phyloP scores from a whole-genome alignment of 1,140 invertebrate species.

The Drosophila guanche region DNA sequence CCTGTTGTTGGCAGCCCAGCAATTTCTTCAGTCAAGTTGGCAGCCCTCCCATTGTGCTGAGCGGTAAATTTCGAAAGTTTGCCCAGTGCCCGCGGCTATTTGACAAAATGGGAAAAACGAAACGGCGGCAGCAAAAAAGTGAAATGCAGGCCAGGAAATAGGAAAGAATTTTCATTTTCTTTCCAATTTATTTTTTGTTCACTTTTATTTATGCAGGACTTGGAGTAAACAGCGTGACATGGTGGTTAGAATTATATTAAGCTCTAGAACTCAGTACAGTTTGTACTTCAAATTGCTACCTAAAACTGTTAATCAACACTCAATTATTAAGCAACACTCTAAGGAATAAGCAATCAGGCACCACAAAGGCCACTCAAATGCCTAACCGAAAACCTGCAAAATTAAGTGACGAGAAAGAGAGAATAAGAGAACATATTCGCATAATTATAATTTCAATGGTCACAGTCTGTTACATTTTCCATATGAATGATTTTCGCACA shows the following conservation, averaged over 20 bases:
- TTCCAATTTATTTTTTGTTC: not conserved
- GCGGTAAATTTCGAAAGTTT: slow-evolving; percentile 81
- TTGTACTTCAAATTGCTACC: too few relatives aligned
- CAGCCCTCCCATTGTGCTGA: slow-evolving; percentile 61
- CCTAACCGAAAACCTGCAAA: slow-evolving; percentile 11
- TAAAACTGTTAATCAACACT: too few relatives aligned
- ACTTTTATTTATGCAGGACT: slow-evolving; percentile 43
- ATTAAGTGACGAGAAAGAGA: not conserved
- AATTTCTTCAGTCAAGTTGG: slow-evolving; percentile 27
- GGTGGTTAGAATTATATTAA: not conserved
- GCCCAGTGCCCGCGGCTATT: slow-evolving; percentile 54
- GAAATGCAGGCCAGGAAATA: slow-evolving; percentile 46
- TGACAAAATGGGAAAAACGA: slow-evolving; percentile 54
- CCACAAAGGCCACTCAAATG: slow-evolving; percentile 34
- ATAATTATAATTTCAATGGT: slow-evolving; percentile 75
- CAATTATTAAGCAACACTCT: too few relatives aligned
- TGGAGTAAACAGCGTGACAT: slow-evolving; percentile 7
- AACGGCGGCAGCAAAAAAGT: slow-evolving; percentile 43
- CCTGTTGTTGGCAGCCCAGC: slow-evolving; percentile 28
- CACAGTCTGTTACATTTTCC: slow-evolving; percentile 79
- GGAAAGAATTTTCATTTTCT: slow-evolving; percentile 45
- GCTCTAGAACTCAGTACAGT: not conserved
- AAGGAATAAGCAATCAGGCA: too few relatives aligned
- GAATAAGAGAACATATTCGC: slow-evolving; percentile 46
- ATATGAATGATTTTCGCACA: slow-evolving; percentile 77